A percentile compares a stretch with the other conserved stretches of the same genome.
Evolutionary conservation across 2,888 invertebrate genomes (phyloP).

Genomic region (Campaea margaritaria): DNA sequence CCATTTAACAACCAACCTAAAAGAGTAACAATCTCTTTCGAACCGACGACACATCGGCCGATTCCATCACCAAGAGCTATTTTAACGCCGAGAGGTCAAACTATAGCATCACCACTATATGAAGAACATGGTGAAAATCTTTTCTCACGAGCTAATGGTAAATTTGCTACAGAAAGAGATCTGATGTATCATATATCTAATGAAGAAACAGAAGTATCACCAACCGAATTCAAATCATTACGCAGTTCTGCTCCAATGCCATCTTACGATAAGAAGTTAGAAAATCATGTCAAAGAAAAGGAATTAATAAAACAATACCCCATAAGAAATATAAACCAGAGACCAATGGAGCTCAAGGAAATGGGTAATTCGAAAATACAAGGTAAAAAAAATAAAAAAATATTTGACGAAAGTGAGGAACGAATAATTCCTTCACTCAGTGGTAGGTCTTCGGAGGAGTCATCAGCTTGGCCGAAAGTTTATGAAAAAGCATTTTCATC

Average conservation of each 20-base stretch:
- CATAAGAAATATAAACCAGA: constrained; percentile 6
- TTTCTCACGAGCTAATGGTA: constrained; percentile 2
- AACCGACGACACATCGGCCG: constrained; percentile 40
- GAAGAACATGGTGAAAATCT: constrained; percentile 5
- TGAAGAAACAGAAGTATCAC: constrained; percentile 17
- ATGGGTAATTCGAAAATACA: constrained; percentile 1
- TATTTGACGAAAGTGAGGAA: constrained; percentile 8
- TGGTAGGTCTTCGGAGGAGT: not conserved
- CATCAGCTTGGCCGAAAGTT: constrained; percentile 43
- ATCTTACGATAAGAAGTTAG: constrained; percentile 26
- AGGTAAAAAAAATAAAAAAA: constrained; percentile 7
- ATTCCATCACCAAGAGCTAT: constrained; percentile 13
- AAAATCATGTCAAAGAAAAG: constrained; percentile 19
- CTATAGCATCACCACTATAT: constrained; percentile 2
- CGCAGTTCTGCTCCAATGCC: constrained; percentile 14
- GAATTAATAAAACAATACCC: constrained; percentile 9
- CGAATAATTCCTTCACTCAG: not conserved
- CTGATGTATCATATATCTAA: constrained; percentile 6
- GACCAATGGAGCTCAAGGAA: constrained; percentile 14
- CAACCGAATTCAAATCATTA: constrained; percentile 35
- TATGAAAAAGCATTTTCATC: constrained; percentile 51
- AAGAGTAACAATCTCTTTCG: constrained; percentile 55
- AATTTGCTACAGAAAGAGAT: constrained; percentile 11
- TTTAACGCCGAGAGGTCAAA: constrained; percentile 11
- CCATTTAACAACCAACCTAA: constrained; percentile 39